phyloP scores from a whole-genome alignment of 2,797 vertebrate species.

The Sebastiscus albofasciatus region DNA sequence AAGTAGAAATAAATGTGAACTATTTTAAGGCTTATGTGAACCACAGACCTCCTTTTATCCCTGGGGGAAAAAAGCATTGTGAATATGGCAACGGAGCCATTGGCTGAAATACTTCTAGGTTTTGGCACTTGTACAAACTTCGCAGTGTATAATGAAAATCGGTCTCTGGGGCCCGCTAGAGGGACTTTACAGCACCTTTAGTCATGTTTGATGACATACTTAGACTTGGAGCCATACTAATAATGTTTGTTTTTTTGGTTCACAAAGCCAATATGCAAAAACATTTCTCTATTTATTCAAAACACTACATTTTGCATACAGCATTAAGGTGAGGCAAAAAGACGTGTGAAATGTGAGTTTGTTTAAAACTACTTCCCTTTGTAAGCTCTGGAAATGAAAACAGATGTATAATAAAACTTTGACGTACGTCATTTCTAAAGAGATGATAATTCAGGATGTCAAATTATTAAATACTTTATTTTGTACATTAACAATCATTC shows the following conservation, averaged over 20 bases:
- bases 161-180: neutral
- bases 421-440: neutral
- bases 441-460: neutral
- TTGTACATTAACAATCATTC: conserved; percentile 26
- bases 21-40: neutral
- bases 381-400: neutral
- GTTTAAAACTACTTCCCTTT: neutral
- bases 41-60: neutral
- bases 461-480: conserved; percentile 46
- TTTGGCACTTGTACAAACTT: neutral
- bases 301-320: neutral
- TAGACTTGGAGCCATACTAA: neutral
- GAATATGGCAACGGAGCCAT: neutral
- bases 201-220: neutral
- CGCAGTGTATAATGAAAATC: neutral
- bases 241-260: neutral
- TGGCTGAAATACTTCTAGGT: neutral
- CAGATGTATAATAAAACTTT: neutral
- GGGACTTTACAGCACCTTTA: neutral
- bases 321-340: neutral
- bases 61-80: neutral
- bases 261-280: neutral
- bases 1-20: neutral
- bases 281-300: neutral
- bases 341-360: neutral